Conservation (phyloP, 1,140 invertebrate genomes). For the Eriosoma lanigerum region DNA sequence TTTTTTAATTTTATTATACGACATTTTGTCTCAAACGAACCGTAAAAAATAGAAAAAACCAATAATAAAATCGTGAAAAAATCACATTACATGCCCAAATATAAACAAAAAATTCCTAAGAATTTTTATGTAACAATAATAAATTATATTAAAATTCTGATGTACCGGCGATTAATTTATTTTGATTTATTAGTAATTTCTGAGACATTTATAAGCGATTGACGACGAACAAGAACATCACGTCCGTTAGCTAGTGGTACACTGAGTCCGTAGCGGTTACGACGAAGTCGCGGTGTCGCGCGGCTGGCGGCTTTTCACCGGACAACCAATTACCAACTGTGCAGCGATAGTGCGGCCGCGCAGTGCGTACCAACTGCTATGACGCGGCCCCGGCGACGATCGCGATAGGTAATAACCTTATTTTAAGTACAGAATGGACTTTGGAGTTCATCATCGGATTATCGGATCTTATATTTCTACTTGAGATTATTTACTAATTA, state of each 20-base stretch:
- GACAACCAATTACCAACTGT: slow-evolving; percentile 50
- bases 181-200: no score
- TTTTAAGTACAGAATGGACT: no score
- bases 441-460: no score
- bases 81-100: background rate
- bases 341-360: slow-evolving; percentile 7
- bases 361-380: slow-evolving; percentile 35
- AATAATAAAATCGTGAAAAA: background rate
- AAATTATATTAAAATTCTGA: background rate
- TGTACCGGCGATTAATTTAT: background rate
- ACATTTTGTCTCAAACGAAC: background rate
- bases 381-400: no score
- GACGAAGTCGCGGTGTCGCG: slow-evolving; percentile 18
- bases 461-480: no score
- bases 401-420: no score
- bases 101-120: background rate
- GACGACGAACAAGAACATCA: background rate
- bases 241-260: slow-evolving; percentile 5
- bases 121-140: background rate
- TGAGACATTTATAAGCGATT: background rate
- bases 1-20: background rate
- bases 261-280: slow-evolving; percentile 30
- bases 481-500: no score
- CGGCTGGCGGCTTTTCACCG: slow-evolving; percentile 32
- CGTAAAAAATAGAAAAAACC: background rate